Evolutionary conservation across 2,797 vertebrate genomes (phyloP), one percentile per base, ranked within the genome.

Genomic region (Gymnoscopelus microlampas): DNA sequence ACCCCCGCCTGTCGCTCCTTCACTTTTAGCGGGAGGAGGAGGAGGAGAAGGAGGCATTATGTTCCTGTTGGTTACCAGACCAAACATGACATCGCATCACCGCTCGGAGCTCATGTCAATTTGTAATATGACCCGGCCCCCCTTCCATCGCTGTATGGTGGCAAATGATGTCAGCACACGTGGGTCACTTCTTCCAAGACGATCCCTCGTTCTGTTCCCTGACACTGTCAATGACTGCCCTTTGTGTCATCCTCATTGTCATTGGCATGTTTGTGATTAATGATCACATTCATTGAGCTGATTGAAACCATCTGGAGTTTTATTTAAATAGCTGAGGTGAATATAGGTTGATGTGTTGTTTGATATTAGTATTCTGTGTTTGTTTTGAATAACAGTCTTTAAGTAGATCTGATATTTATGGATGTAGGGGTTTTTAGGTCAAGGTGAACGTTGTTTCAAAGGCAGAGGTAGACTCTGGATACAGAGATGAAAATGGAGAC

Each of bases 1-100:
- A 7, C 39, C 39, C 35, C 39, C 39, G 39, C 39, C 65, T 85
- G 82, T 84, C 79, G 81, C 80, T 71, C 60, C 74, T 71, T 84
- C 65, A 72, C 77, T 44, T 72, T 80, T 57, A 24, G 57, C 48
- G 71, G 61, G 51, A 39, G 66, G 71, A 77, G 60, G 69, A 44
- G 39, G 39, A 44, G 39, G 5, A 44, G 35, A 59, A 63, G 69
- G 64, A 49, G 83, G 85, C 78, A 82, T 93, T 84, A 83, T 87
- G 82, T 85, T 91, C 85, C 85, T 80, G 85, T 90, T 89, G 87
- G 86, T 90, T 87, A 86, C 85, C 85, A 83, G 81, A 86, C 77
- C 82, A 87, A 90, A 91, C 86, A 85, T 76, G 77, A 83, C 82
- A 80, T 85, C 44, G 15, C 59, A 13, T 15, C 86, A 59, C 77